Evolutionary conservation across 2,797 vertebrate species (phyloP), one percentile per base, ranked within the genome.

Genomic region (Adrianichthys oophorus): DNA sequence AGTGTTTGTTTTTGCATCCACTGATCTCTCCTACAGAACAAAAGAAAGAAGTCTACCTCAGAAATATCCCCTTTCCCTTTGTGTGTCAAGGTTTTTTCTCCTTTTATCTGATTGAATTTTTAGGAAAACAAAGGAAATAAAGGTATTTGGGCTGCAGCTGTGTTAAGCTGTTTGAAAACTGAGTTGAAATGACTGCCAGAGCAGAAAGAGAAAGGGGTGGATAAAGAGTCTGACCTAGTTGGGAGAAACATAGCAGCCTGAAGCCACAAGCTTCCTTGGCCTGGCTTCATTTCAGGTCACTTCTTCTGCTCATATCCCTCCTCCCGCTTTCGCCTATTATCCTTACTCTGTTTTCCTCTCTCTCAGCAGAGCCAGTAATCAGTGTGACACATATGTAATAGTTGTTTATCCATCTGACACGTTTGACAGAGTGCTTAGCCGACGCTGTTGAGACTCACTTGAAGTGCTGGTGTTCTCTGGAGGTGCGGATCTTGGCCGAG

Each of bases 401-500:
- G 43, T 54, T 53, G 48, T 75, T 76, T 65, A 68, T 48, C 53
- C 41, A 50, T 49, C 62, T 53, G 48, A 64, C 45, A 51, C 52
- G 54, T 57, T 52, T 0, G 17, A 66, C 37, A 6, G 55, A 47
- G 59, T 48, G 52, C 56, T 59, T 37, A 52, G 50, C 63, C 65
- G 46, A 41, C 56, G 49, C 26, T 15, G n/a, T 37, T 2, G 24
- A 55, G 51, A 64, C 96, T 95, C 85, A 98, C 97, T 96, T 98
- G 90, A 97, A 96, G 85, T 98, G 94, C 70, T 96, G 95, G 82
- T 96, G 97, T 81, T 98, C 97, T 46, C 95, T 89, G 68, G 97
- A 95, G 79, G 94, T 93, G 82, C 97, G 97, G 68, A 98, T 95
- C 89, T 98, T 98, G 85, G 96, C 94, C 14, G 95, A 96, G 91